Percentiles rank a stretch among this genome's conserved stretches.
phyloP scores from a whole-genome alignment of 2,888 invertebrate species.

The Tenthredo distinguenda region DNA sequence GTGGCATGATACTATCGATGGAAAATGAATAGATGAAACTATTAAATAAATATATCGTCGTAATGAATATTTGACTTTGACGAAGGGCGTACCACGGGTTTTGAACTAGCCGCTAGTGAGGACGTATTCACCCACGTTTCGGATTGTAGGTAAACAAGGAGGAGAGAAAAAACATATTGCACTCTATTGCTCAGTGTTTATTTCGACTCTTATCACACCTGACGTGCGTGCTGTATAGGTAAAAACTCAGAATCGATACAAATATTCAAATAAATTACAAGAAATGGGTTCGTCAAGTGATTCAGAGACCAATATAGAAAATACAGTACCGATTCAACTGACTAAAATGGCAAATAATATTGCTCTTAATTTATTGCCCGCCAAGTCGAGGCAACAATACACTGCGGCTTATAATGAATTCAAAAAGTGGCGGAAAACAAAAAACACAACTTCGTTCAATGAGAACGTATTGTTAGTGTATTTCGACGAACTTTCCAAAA shows the following conservation, averaged over 20 bases:
- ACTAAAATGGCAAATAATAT: background rate
- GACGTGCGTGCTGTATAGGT: too few relatives aligned
- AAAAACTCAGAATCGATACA: too few relatives aligned
- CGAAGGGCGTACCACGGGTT: slow-evolving; percentile 47
- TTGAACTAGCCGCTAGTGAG: slow-evolving; percentile 49
- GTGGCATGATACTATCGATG: slow-evolving; percentile 14
- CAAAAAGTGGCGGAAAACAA: background rate
- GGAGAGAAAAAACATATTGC: slow-evolving; percentile 55
- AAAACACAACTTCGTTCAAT: background rate
- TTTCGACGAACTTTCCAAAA: background rate
- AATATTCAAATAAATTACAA: too few relatives aligned
- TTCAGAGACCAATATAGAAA: too few relatives aligned
- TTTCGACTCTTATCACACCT: too few relatives aligned
- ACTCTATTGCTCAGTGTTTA: too few relatives aligned
- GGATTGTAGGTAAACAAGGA: slow-evolving; percentile 77
- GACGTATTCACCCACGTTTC: slow-evolving; percentile 73
- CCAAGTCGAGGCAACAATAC: background rate
- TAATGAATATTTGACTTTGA: slow-evolving; percentile 47
- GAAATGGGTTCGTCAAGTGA: too few relatives aligned
- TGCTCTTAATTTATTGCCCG: background rate
- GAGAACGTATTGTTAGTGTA: background rate
- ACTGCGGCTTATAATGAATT: background rate
- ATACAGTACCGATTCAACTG: too few relatives aligned
- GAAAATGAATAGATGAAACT: background rate
- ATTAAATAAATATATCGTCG: background rate